Base-by-base conservation (phyloP, 2,888 invertebrate species). In the Dioctria linearis region DNA sequence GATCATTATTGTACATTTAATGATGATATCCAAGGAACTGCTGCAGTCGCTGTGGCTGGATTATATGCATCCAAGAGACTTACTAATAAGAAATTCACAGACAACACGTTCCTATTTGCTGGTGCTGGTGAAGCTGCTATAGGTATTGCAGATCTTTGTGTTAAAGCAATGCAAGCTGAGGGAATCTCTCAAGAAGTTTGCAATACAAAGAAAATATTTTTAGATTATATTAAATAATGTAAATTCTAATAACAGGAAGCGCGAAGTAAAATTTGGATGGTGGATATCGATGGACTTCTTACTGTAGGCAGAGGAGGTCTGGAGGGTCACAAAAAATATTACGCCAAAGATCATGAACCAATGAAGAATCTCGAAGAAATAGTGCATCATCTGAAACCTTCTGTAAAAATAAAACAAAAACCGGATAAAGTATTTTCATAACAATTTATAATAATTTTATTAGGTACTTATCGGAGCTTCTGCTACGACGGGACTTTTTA, bases 11-110 rank as follows among this genome's bases (percentile, higher is more conserved):
- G 99, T 89, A 98, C 98, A 39, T 99, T 99, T 90, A 99, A 99
- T 89, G 99, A 99, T 86, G 99, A 99, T 87, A 99, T 99, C 86
- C 98, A 99, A 89, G 98, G 98, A 84, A 98, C 98, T 0, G 99
- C 99, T 3, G 93, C 96, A 43, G 99, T 99, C 0, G 98, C 97
- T 6, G 96, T 98, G 3, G 98, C 97, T 5, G 99, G 99, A 0
- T 90, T 99, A 37, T 91, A 88, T 75, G 88, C 89, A 8, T 87
- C 89, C 0, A 86, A 86, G 82, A 87, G 89, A 46, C 84, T 89
- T 2, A 89, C 89, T 0, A 87, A 91, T 92, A 94, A 93, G 86
- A 94, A 93, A 85, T 92, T 99, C 85, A 92, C 92, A 65, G 96
- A 99, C 81, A 95, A 98, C 87, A 95, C 92, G 80, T 95, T 96